Evolutionary conservation across 1,140 invertebrate genomes (phyloP).

Genomic region (Dryas iulia): DNA sequence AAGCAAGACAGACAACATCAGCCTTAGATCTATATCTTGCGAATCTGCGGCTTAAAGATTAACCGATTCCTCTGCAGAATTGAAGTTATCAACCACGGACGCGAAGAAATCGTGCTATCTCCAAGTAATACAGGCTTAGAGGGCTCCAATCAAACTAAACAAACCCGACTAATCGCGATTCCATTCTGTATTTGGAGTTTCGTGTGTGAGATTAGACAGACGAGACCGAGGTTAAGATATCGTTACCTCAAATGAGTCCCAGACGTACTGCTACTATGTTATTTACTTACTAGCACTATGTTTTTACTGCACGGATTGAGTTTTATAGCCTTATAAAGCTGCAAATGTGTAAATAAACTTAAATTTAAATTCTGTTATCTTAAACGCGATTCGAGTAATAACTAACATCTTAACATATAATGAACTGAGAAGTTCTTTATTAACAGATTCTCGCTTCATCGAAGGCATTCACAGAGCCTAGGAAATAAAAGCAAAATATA

Average conservation of each 20-base stretch:
- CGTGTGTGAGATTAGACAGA: slow-evolving; percentile 68
- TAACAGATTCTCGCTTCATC: background rate
- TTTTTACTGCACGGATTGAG: slow-evolving; percentile 13
- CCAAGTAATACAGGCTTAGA: slow-evolving; percentile 67
- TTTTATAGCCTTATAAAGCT: slow-evolving; percentile 12
- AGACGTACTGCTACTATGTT: slow-evolving; percentile 19
- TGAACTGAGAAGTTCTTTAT: background rate
- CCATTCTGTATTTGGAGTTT: slow-evolving; percentile 72
- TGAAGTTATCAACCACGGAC: slow-evolving; percentile 71
- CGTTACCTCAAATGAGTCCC: slow-evolving; percentile 62
- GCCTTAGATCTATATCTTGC: slow-evolving; percentile 73
- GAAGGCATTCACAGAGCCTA: background rate
- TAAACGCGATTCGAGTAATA: no score
- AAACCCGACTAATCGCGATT: slow-evolving; percentile 73
- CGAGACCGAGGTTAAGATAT: slow-evolving; percentile 66
- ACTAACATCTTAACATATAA: background rate
- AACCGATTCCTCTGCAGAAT: slow-evolving; percentile 64
- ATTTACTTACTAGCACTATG: slow-evolving; percentile 13
- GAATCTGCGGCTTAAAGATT: slow-evolving; percentile 71
- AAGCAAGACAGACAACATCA: slow-evolving; percentile 78
- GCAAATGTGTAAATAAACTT: background rate
- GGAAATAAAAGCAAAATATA: background rate
- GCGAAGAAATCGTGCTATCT: slow-evolving; percentile 76
- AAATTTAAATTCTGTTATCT: background rate
- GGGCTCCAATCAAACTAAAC: slow-evolving; percentile 76